Base-by-base conservation (phyloP, 2,113 vertebrate species). In the Oryzias curvinotus region DNA sequence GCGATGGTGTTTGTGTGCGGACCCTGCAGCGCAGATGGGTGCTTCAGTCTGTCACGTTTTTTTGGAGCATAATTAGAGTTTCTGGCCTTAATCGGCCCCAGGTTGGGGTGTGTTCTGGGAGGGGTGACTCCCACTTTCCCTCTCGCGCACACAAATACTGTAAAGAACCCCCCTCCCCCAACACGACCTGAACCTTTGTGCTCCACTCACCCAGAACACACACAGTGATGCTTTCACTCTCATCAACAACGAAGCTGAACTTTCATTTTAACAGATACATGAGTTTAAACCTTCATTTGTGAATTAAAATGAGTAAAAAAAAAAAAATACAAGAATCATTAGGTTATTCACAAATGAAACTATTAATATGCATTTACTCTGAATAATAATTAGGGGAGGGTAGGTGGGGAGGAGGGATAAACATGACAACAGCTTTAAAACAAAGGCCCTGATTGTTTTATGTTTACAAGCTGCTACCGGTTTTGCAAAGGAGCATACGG, bases 401-500 rank as follows among this genome's bases (percentile, higher is more conserved):
- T 3, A 0, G 3, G 25, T 2, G 23, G 16, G 57, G 5, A 65
- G 60, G 59, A 65, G 15, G 42, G 60, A 44, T 72, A 77, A 87
- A 87, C 69, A 87, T 75, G 52, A 92, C 89, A 93, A 92, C 86
- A 91, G 89, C 88, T 85, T 88, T 83, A 86, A 95, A 94, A 98
- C 96, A 97, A 98, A 95, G 95, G 90, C 92, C 88, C 90, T 91
- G 93, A 95, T 97, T 96, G 95, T 97, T 95, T 78, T 46, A 91
- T 95, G 95, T 96, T 98, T 97, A 97, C 94, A 92, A 94, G 93
- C 96, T 93, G 94, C 95, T 94, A 92, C 92, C 92, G 94, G 93
- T 95, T 95, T 94, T 93, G 91, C 92, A 94, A 94, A 94, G 92
- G 93, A 94, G 93, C 95, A 95, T 97, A 96, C 92, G 94, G 95